phyloP scores from a whole-genome alignment of 2,797 vertebrate genomes.

The Astyanax mexicanus region DNA sequence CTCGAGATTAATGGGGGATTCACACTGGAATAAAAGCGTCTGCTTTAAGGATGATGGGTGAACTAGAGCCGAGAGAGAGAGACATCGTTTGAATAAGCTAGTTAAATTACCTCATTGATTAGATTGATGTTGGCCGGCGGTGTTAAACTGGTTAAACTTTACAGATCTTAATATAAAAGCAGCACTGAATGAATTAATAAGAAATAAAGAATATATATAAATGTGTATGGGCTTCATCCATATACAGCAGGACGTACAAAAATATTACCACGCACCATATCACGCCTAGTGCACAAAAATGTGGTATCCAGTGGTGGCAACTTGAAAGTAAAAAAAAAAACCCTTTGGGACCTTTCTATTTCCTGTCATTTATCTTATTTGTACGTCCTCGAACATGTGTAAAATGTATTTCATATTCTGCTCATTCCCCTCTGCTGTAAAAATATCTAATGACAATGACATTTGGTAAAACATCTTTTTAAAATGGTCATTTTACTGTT shows the following conservation, averaged over 20 bases:
- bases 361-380: not conserved
- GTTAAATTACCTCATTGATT: not conserved
- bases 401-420: not conserved
- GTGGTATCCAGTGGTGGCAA: not conserved
- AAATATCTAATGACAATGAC: slow-evolving; percentile 43
- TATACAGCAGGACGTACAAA: too few species aligned
- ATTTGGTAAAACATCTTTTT: slow-evolving; percentile 72
- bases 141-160: not conserved
- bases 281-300: not conserved
- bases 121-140: not conserved
- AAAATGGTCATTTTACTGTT: slow-evolving; percentile 96
- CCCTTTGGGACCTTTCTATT: too few species aligned
- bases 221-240: not conserved
- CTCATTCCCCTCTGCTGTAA: not conserved
- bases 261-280: not conserved
- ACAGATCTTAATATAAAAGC: not conserved
- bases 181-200: not conserved
- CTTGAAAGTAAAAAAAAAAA: too few species aligned
- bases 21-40: slow-evolving; percentile 62
- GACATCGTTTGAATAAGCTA: slow-evolving; percentile 8
- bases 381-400: not conserved
- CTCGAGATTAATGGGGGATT: slow-evolving; percentile 56
- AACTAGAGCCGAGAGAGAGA: slow-evolving; percentile 8
- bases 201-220: not conserved
- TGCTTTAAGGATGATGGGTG: slow-evolving; percentile 41